Conservation (phyloP, 1,140 invertebrate species). For the Drosophila lacertosa region DNA sequence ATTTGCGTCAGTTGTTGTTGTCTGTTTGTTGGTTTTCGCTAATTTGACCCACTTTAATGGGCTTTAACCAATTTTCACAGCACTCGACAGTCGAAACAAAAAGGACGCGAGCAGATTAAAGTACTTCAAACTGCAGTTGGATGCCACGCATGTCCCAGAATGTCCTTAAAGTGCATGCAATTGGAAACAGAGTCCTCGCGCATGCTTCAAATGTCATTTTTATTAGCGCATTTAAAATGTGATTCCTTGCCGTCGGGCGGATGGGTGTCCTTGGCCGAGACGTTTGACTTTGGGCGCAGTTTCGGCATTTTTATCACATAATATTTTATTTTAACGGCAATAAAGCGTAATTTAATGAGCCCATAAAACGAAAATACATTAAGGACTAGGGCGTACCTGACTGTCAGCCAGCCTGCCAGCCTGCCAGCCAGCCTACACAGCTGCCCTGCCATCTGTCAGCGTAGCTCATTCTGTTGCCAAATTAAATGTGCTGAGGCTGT, state of each 20-base stretch:
- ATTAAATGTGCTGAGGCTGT: constrained; percentile 68
- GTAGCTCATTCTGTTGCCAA: constrained; percentile 70
- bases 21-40: background rate
- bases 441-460: constrained; percentile 66
- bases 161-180: constrained; percentile 15
- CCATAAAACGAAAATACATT: constrained; percentile 82
- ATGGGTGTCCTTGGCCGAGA: background rate
- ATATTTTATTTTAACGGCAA: constrained; percentile 83
- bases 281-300: constrained; percentile 24
- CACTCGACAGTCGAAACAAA: background rate
- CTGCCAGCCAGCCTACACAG: constrained; percentile 12
- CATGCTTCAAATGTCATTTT: constrained; percentile 27
- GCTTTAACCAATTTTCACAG: background rate
- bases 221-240: constrained; percentile 59
- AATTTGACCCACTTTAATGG: constrained; percentile 8
- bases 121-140: constrained; percentile 15
- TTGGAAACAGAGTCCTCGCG: constrained; percentile 1
- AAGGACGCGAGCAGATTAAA: background rate
- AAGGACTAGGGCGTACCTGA: constrained; percentile 22
- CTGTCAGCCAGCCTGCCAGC: background rate
- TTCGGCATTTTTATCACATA: constrained; percentile 77
- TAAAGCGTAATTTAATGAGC: constrained; percentile 83
- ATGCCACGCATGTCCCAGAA: background rate
- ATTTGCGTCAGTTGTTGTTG: constrained; percentile 4
- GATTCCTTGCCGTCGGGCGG: constrained; percentile 11